Evolutionary conservation across 2,113 vertebrate genomes (phyloP).

Genomic region (Pachyramphus minor): DNA sequence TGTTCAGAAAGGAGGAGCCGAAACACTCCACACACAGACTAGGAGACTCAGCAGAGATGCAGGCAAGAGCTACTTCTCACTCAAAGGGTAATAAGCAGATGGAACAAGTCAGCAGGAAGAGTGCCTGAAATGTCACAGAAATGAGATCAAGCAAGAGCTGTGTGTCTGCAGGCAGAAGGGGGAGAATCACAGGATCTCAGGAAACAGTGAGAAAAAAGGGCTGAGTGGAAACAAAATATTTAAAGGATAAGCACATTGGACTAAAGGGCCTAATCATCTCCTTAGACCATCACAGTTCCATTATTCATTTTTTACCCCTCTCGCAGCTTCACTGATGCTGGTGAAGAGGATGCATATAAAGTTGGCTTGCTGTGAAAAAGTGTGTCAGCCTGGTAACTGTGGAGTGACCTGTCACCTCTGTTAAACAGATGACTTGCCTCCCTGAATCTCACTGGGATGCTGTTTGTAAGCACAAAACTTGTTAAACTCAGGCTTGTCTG

Average conservation of each 20-base stretch:
- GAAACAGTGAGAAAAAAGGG: neutral
- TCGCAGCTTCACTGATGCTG: neutral
- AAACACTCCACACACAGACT: neutral
- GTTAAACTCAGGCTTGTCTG: neutral
- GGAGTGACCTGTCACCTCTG: neutral
- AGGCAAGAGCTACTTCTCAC: constrained; percentile 50
- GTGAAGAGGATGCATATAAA: neutral
- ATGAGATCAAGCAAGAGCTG: constrained; percentile 63
- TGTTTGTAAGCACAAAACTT: neutral
- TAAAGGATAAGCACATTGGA: neutral
- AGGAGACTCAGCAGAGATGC: constrained; percentile 44
- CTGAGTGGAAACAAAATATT: constrained; percentile 3
- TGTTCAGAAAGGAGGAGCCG: constrained; percentile 30
- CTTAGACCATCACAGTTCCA: neutral
- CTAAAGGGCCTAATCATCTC: neutral
- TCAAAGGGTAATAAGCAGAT: constrained; percentile 66
- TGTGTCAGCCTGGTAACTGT: neutral
- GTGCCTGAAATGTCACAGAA: constrained; percentile 64
- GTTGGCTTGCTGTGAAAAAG: neutral
- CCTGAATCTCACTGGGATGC: neutral
- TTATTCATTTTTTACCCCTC: neutral
- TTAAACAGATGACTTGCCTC: neutral
- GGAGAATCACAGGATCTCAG: constrained; percentile 19
- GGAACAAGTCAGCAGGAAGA: constrained; percentile 65
- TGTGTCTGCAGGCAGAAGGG: constrained; percentile 38